phyloP scores from a whole-genome alignment of 2,888 invertebrate genomes.

The Hedychridium roseum region DNA sequence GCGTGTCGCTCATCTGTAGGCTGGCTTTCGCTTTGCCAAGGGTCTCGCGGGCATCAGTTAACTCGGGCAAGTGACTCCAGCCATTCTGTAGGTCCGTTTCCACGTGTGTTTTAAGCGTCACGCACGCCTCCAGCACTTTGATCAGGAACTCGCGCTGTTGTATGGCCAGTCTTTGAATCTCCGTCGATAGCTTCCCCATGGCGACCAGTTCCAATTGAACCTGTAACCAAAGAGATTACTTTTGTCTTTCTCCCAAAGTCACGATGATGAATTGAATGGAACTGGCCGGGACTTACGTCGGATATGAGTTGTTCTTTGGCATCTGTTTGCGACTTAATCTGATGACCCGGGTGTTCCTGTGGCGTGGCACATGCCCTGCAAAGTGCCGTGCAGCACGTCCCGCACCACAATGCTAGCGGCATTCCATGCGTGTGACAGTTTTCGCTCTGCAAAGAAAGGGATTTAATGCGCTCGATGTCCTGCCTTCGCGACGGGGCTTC shows the following conservation, averaged over 20 bases:
- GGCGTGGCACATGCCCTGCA: conserved; percentile 75
- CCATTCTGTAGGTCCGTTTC: conserved; percentile 78
- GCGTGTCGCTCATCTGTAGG: conserved; percentile 69
- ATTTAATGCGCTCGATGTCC: neutral
- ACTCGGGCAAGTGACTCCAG: conserved; percentile 71
- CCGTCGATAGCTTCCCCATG: conserved; percentile 74
- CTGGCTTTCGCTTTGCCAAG: conserved; percentile 71
- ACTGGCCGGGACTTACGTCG: conserved; percentile 64
- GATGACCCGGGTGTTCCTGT: conserved; percentile 73
- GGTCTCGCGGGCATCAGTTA: conserved; percentile 73
- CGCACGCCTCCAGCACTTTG: conserved; percentile 78
- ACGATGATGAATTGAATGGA: conserved; percentile 1
- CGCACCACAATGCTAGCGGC: conserved; percentile 78
- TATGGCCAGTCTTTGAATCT: conserved; percentile 75
- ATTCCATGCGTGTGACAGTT: conserved; percentile 78
- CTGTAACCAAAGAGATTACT: too few relatives aligned
- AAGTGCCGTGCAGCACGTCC: conserved; percentile 71
- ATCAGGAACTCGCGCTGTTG: conserved; percentile 77
- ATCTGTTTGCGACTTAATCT: conserved; percentile 73
- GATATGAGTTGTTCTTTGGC: conserved; percentile 73
- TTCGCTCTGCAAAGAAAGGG: conserved; percentile 63
- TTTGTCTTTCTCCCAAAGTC: too few relatives aligned
- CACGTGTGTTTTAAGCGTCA: conserved; percentile 77
- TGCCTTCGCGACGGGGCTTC: too few relatives aligned
- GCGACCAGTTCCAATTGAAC: conserved; percentile 73